Evolutionary conservation across 2,113 vertebrate genomes (phyloP), one percentile per base, ranked within the genome.

Genomic region (Scophthalmus maximus): DNA sequence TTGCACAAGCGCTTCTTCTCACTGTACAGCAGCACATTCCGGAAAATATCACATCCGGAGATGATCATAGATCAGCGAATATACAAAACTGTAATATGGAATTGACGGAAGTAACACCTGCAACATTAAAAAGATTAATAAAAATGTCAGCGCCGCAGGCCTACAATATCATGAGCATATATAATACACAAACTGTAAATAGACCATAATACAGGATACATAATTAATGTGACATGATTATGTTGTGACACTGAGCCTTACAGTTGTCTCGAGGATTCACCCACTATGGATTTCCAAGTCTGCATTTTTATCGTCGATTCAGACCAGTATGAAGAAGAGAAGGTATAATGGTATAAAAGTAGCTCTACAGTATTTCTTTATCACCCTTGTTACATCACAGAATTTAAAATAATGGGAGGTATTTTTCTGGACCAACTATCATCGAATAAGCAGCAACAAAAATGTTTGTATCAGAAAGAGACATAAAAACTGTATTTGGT

Each of bases 221-320:
- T 59, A 47, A 27, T 44, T 22, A 62, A 72, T 57, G 34, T 17
- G 49, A 36, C 12, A 73, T 49, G 12, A 58, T 51, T 29, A 40
- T 73, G 52, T 50, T 62, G 9, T 70, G 64, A 76, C 66, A 66
- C 18, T 52, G 44, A 73, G 26, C 47, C 46, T 65, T 36, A 55
- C 5, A 50, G 49, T 52, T 57, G 27, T 68, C 46, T 32, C 12
- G 34, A 4, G 20, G 6, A 27, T 32, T 29, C 40, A 42, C 3
- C 32, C 34, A 22, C 12, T 53, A 57, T 47, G 12, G 6, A 30
- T 32, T 67, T 36, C 12, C 8, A 11, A 60, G 25, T 23, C 0
- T 20, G 38, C 6, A 15, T 51, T 60, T 32, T 70, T 6, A 10
- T 47, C 58, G 59, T 25, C 23, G 5, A 20, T 18, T n/a, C 30